These are phyloP conservation scores for Ancistrus triradiatus DNA, from an alignment of 2,113 vertebrate species.

Conservation along the genomic window DNA sequence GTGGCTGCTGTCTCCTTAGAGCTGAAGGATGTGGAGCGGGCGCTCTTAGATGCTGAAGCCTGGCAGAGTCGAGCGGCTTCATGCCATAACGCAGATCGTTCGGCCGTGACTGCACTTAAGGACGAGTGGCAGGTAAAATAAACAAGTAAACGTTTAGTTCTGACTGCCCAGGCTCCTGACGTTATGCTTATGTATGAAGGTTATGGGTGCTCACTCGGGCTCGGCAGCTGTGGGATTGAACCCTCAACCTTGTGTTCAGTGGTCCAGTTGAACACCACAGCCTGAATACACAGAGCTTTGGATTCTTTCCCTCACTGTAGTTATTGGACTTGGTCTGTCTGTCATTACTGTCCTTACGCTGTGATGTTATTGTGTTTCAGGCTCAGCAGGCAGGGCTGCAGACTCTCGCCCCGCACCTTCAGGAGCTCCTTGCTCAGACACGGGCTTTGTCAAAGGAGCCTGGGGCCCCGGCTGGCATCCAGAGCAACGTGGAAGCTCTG, in stretches of 20 bases:
- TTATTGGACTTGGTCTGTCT: background rate
- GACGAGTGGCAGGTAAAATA: constrained; percentile 82
- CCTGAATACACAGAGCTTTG: background rate
- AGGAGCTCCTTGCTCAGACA: constrained; percentile 15
- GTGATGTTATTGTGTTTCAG: background rate
- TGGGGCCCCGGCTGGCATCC: constrained; percentile 6
- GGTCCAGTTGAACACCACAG: too few species aligned
- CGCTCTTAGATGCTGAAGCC: constrained; percentile 68
- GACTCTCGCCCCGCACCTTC: background rate
- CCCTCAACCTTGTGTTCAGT: too few species aligned
- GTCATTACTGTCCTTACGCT: constrained; percentile 9
- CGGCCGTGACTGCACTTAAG: constrained; percentile 55
- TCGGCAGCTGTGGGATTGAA: too few species aligned
- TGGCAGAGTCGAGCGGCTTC: constrained; percentile 60
- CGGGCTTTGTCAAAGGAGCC: background rate
- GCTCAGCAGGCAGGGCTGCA: constrained; percentile 12
- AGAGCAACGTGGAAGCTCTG: background rate
- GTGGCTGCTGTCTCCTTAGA: constrained; percentile 70
- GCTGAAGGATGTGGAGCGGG: constrained; percentile 68
- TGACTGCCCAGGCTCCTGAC: background rate
- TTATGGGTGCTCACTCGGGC: too few species aligned
- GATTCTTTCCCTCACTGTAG: background rate
- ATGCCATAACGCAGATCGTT: constrained; percentile 39
- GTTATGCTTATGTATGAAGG: background rate
- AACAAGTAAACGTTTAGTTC: constrained; percentile 24